A percentile compares a stretch with the other conserved stretches of the same genome.
These are phyloP conservation scores for Lysiphlebus fabarum DNA, from an alignment of 1,140 invertebrate genomes.

Conservation along the genomic window DNA sequence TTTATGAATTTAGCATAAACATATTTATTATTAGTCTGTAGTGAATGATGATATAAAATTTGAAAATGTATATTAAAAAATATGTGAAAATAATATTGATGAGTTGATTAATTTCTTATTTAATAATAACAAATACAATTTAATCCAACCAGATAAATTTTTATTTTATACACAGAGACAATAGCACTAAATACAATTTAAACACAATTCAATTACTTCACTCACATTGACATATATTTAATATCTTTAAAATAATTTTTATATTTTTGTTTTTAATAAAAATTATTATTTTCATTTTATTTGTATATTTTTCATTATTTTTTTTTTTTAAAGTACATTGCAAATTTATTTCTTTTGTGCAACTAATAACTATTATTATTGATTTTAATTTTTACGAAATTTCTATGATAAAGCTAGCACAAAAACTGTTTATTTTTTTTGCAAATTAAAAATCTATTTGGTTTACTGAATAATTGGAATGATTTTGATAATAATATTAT, in stretches of 20 bases:
- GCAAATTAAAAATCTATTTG: too few species aligned
- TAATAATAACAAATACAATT: neutral
- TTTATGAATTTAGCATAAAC: slow-evolving; percentile 31
- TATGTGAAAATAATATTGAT: neutral
- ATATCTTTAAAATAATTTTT: slow-evolving; percentile 3
- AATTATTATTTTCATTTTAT: neutral
- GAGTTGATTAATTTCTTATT: too few species aligned
- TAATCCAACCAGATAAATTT: slow-evolving; percentile 11
- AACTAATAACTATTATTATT: neutral
- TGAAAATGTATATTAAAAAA: slow-evolving; percentile 26
- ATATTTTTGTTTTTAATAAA: neutral
- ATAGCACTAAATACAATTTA: slow-evolving; percentile 18
- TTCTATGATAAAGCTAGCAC: too few species aligned
- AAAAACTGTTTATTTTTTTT: too few species aligned
- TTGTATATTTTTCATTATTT: neutral
- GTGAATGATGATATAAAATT: slow-evolving; percentile 25
- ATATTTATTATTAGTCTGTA: slow-evolving; percentile 34
- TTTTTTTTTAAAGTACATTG: neutral
- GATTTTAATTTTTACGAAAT: too few species aligned
- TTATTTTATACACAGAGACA: slow-evolving; percentile 21
- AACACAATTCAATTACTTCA: slow-evolving; percentile 14
- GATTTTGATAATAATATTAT: too few species aligned
- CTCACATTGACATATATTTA: slow-evolving; percentile 14
- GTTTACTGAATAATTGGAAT: too few species aligned
- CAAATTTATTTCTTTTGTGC: neutral